A percentile compares a stretch with the other conserved stretches of the same genome.
Conservation (phyloP, 2,113 vertebrate species). For the Misgurnus anguillicaudatus region DNA sequence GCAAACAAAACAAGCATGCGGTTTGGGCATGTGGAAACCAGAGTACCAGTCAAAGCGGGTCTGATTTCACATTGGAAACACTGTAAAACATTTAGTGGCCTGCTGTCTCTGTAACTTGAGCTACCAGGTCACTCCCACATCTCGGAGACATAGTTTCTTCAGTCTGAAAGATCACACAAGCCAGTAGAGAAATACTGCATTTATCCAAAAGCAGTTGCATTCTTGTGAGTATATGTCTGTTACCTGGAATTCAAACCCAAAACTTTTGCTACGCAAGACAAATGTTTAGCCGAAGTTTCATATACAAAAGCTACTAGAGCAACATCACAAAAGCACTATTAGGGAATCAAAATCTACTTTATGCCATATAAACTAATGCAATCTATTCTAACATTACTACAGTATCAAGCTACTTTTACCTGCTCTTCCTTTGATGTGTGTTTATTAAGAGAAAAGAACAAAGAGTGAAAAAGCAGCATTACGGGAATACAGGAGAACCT, state of each 20-base stretch:
- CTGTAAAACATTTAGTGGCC: constrained; percentile 74
- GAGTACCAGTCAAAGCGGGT: constrained; percentile 40
- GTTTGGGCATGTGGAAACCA: constrained; percentile 24
- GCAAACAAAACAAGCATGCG: not conserved
- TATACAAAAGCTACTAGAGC: not conserved
- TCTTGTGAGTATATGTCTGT: too few species aligned
- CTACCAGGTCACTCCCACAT: constrained; percentile 40
- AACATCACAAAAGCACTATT: not conserved
- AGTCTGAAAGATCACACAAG: not conserved
- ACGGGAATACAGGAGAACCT: constrained; percentile 13
- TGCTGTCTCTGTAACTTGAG: constrained; percentile 59
- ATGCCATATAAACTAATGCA: constrained; percentile 38
- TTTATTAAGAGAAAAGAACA: constrained; percentile 54
- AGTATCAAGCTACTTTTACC: constrained; percentile 61
- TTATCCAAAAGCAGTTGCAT: too few species aligned
- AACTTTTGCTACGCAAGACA: too few species aligned
- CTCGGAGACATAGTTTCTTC: constrained; percentile 17
- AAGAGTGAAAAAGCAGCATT: constrained; percentile 46
- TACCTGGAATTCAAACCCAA: too few species aligned
- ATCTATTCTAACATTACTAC: constrained; percentile 55
- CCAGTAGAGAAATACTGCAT: not conserved
- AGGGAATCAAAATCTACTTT: not conserved
- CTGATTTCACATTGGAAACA: constrained; percentile 72
- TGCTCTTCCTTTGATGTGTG: constrained; percentile 72
- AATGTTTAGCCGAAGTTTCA: not conserved